A percentile compares a stretch with the other conserved stretches of the same genome.
These are phyloP conservation scores for Drosophila subpulchrella DNA, from an alignment of 1,140 invertebrate species.

Conservation along the genomic window DNA sequence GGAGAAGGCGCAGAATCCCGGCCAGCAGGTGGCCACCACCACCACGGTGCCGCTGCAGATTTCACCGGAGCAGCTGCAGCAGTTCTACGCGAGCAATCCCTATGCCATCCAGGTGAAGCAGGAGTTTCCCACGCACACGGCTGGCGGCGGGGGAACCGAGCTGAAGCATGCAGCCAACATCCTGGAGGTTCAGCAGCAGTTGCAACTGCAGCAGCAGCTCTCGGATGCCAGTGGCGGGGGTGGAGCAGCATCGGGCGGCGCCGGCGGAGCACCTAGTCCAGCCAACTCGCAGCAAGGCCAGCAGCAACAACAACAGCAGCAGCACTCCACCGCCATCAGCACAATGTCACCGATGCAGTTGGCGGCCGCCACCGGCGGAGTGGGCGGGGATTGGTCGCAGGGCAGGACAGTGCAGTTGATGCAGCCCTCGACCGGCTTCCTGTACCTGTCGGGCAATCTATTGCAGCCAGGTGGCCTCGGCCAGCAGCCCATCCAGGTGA, in stretches of 20 bases:
- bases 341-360: slow-evolving; percentile 86
- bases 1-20: slow-evolving; percentile 84
- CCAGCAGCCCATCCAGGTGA: slow-evolving; percentile 90
- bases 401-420: slow-evolving; percentile 90
- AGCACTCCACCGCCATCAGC: slow-evolving; percentile 85
- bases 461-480: slow-evolving; percentile 91
- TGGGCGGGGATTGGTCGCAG: slow-evolving; percentile 87
- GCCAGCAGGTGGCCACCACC: slow-evolving; percentile 79
- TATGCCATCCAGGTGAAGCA: slow-evolving; percentile 86
- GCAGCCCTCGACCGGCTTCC: slow-evolving; percentile 92
- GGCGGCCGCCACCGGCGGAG: slow-evolving; percentile 73
- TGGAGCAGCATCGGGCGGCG: slow-evolving; percentile 48
- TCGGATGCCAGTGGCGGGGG: slow-evolving; percentile 77
- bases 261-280: slow-evolving; percentile 47
- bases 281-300: slow-evolving; percentile 49
- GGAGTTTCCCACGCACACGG: slow-evolving; percentile 80
- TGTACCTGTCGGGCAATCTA: slow-evolving; percentile 93
- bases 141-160: slow-evolving; percentile 46
- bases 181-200: slow-evolving; percentile 84
- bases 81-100: slow-evolving; percentile 76
- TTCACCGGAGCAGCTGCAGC: slow-evolving; percentile 81
- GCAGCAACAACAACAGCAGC: slow-evolving; percentile 85
- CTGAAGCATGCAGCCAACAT: slow-evolving; percentile 83
- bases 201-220: slow-evolving; percentile 84
- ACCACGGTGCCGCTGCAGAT: slow-evolving; percentile 80